phyloP scores from a whole-genome alignment of 2,113 vertebrate species.

The Numenius arquata region DNA sequence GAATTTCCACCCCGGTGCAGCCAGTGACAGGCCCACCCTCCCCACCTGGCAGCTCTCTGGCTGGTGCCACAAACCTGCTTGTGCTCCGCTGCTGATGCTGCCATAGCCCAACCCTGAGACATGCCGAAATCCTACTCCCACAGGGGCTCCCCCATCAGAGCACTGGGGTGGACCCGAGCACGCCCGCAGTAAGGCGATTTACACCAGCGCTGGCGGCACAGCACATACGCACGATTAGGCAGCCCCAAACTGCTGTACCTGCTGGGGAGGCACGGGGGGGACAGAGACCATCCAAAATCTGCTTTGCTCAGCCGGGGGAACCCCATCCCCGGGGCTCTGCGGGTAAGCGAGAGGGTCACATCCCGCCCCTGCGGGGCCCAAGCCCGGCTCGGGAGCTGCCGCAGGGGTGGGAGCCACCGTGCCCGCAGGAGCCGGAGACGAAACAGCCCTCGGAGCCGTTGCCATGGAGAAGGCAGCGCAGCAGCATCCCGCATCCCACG shows the following conservation, averaged over 20 bases:
- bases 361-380: too few relatives aligned
- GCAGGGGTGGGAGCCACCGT: background rate
- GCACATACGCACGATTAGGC: accelerated
- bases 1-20: background rate
- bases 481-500: conserved; percentile 42
- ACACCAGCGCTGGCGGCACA: background rate
- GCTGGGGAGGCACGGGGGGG: background rate
- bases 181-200: background rate
- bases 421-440: conserved; percentile 13
- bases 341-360: background rate
- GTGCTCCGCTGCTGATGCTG: accelerated
- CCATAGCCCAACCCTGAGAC: background rate
- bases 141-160: background rate
- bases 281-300: background rate
- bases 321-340: background rate
- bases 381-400: background rate
- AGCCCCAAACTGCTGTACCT: background rate
- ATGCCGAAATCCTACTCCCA: background rate
- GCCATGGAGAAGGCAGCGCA: conserved; percentile 46
- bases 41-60: background rate
- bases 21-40: background rate
- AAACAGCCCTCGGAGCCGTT: conserved; percentile 24
- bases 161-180: background rate
- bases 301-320: background rate
- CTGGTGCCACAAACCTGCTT: background rate